Evolutionary conservation across 2,888 invertebrate genomes (phyloP), one percentile per base, ranked within the genome.

Genomic region (Drosophila longiperda): DNA sequence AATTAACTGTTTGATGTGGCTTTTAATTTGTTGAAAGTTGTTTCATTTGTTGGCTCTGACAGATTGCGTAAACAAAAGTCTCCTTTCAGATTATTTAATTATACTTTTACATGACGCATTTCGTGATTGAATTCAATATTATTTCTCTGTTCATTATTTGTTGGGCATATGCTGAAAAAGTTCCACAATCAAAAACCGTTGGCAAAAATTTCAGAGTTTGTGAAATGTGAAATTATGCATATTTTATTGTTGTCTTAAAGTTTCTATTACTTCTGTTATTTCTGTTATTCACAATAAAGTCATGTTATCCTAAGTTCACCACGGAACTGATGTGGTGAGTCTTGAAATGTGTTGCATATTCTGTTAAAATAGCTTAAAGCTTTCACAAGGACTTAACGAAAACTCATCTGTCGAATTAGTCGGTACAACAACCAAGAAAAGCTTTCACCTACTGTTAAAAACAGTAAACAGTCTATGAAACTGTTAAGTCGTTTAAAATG

Each of bases 1-100:
- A 65, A 83, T 79, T 70, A 68, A 67, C 66, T 68, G 61, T 48
- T 63, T 69, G 45, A 60, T 38, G 49, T 34, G 15, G 20, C 29
- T 38, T n/a, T 48, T 52, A 52, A 66, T 54, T 63, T 48, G 32
- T 34, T 36, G 11, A 5, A 26, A n/a, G 26, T 2, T 38, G 33
- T 32, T 33, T 33, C n/a, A 45, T 0, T 2, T 38, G 23, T 38
- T 23, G 20, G 45, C n/a, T n/a, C 32, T 33, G 23, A 33, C 9
- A 34, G 9, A 33, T 38, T 20, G 34, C 1, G 20, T 7, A 1
- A 20, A 12, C 34, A 45, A 23, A 20, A 17, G 12, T 7, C 2
- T n/a, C 2, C 2, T 3, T 6, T 45, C 20, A 45, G 20, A 20
- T 32, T 49, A 49, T 26, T 33, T 7, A 23, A 36, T 20, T 32